Evolutionary conservation across 2,888 invertebrate species (phyloP).

Genomic region (Troides aeacus): DNA sequence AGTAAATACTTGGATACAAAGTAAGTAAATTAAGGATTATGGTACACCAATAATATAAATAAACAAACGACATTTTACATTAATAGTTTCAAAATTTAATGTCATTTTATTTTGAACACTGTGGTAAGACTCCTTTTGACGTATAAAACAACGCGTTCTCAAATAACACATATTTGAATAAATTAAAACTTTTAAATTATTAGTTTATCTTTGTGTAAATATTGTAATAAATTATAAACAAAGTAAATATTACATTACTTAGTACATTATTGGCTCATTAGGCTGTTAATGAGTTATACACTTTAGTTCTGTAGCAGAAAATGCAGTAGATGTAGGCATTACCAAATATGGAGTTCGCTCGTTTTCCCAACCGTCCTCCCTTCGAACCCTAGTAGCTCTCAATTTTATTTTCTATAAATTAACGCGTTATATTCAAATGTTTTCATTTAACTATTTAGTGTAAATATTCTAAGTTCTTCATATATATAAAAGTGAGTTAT

Average conservation of each 20-base stretch:
- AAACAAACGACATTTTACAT: background rate
- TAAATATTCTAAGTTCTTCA: slow-evolving; percentile 63
- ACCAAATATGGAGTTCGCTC: slow-evolving; percentile 85
- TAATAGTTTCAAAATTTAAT: background rate
- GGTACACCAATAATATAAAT: background rate
- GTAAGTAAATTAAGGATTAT: slow-evolving; percentile 40
- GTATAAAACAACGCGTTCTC: slow-evolving; percentile 54
- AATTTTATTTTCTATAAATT: slow-evolving; percentile 69
- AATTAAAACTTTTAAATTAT: slow-evolving; percentile 8
- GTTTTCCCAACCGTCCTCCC: slow-evolving; percentile 81
- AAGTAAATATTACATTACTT: slow-evolving; percentile 21
- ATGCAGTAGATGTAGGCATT: slow-evolving; percentile 79
- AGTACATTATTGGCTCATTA: slow-evolving; percentile 5
- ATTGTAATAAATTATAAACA: slow-evolving; percentile 29
- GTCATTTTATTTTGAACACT: background rate
- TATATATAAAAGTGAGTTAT: slow-evolving; percentile 70
- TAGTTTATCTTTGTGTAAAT: slow-evolving; percentile 14
- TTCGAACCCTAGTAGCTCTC: slow-evolving; percentile 78
- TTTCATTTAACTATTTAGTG: slow-evolving; percentile 71
- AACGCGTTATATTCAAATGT: slow-evolving; percentile 72
- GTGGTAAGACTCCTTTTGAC: slow-evolving; percentile 37
- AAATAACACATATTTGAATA: slow-evolving; percentile 37
- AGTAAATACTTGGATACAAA: slow-evolving; percentile 46
- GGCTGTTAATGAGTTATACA: slow-evolving; percentile 8
- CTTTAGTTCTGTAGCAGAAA: slow-evolving; percentile 39